Evolutionary conservation across 2,113 vertebrate species (phyloP), one percentile per base, ranked within the genome.

Genomic region (Cyanoliseus patagonus): DNA sequence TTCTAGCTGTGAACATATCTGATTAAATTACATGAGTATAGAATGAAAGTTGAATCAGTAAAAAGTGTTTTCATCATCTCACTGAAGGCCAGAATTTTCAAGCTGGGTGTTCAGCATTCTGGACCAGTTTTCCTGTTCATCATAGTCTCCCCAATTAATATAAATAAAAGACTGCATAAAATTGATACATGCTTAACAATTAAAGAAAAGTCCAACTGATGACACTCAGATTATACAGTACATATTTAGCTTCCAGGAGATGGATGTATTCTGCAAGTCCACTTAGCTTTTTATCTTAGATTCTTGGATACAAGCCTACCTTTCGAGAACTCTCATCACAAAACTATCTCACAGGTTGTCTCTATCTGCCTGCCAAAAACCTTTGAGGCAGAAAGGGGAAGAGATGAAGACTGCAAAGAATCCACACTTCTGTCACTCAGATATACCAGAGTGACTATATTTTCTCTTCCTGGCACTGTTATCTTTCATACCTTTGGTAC

Each of bases 11-110:
- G 95, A 96, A 93, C 90, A 62, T 96, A 94, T 94, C 95, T 96
- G 95, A 96, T 96, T 96, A 96, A 97, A 97, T 96, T 96, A 94
- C 95, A 94, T 95, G 95, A 96, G 86, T 96, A 94, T 92, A 95
- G 88, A 89, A 94, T 95, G 90, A 83, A 96, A 85, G 95, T 97
- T 86, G 92, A 95, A 95, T 96, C 91, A 87, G 88, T 91, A 94
- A 87, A 94, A 96, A 91, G 86, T 85, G 83, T 94, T 96, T 96
- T 94, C 81, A 76, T 96, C 91, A 83, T 92, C 73, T 84, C 72
- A 73, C 83, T 94, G 88, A 96, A 89, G 74, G 81, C 83, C 91
- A 59, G 75, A 91, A 85, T 94, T 94, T 91, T 91, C 81, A 94
- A 89, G 63, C 82, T 94, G 70, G 67, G n/a, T 85, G 70, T 90